These are phyloP conservation scores for Noctua pronuba DNA, from an alignment of 2,888 invertebrate genomes.

Conservation along the genomic window DNA sequence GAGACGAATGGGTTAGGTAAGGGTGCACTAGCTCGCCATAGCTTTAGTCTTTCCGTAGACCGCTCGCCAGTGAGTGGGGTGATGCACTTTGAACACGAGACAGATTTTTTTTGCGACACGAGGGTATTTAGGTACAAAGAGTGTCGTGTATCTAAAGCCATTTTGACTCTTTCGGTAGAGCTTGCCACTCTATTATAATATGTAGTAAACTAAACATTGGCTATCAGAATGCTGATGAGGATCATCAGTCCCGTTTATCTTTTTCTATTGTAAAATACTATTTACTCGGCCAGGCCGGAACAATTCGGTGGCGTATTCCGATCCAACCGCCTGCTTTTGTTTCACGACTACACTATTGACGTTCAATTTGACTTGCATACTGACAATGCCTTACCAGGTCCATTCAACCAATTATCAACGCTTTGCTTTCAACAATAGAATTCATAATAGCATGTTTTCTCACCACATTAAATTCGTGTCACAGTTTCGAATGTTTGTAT, in stretches of 20 bases:
- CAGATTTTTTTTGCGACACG: too few relatives aligned
- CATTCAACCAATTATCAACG: constrained; percentile 21
- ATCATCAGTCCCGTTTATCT: neutral
- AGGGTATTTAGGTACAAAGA: too few relatives aligned
- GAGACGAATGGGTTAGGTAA: too few relatives aligned
- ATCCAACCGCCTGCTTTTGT: constrained; percentile 9
- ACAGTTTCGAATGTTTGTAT: constrained; percentile 52
- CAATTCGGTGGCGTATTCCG: neutral
- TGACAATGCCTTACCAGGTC: constrained; percentile 14
- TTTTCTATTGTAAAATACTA: neutral
- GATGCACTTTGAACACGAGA: too few relatives aligned
- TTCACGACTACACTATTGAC: constrained; percentile 23
- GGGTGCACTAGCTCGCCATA: too few relatives aligned
- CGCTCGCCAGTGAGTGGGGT: too few relatives aligned
- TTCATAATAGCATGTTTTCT: constrained; percentile 18
- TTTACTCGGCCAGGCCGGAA: neutral
- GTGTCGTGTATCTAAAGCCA: too few relatives aligned
- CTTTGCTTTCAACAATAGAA: constrained; percentile 14
- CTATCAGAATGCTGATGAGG: neutral
- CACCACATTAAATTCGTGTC: constrained; percentile 39
- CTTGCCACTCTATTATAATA: too few relatives aligned
- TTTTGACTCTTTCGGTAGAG: too few relatives aligned
- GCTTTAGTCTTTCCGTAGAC: too few relatives aligned
- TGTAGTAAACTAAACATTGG: neutral
- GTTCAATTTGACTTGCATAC: constrained; percentile 33